Evolutionary conservation across 2,113 vertebrate species (phyloP).

Genomic region (Cinclus mexicanus): DNA sequence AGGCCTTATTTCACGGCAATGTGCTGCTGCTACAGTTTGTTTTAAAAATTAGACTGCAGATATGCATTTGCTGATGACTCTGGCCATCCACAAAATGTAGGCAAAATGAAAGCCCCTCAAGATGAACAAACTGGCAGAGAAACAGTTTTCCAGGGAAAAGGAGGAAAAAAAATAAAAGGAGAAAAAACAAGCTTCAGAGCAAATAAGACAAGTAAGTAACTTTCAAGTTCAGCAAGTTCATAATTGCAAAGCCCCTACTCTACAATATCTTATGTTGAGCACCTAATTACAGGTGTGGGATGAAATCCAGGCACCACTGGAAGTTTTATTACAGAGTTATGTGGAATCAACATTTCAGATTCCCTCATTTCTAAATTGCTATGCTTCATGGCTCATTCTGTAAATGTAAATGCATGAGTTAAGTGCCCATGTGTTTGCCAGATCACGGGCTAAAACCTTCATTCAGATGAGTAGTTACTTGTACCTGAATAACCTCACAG

Average conservation of each 20-base stretch:
- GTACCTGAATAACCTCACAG: background rate
- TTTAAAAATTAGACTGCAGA: background rate
- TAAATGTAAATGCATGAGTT: slow-evolving; percentile 27
- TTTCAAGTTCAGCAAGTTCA: background rate
- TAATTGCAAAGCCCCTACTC: background rate
- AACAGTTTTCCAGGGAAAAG: background rate
- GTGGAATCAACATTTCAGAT: slow-evolving; percentile 27
- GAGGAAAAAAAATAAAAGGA: no score
- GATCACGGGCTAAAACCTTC: background rate
- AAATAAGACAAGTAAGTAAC: background rate
- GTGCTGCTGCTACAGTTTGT: background rate
- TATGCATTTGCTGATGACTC: background rate
- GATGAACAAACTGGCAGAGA: background rate
- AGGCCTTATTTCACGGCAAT: background rate
- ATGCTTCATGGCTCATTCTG: slow-evolving; percentile 3
- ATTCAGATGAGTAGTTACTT: background rate
- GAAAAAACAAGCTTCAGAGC: background rate
- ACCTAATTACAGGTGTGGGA: background rate
- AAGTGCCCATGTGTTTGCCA: slow-evolving; percentile 1
- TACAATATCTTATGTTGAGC: background rate
- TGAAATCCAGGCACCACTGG: background rate
- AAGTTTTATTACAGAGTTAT: slow-evolving; percentile 13
- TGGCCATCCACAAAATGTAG: background rate
- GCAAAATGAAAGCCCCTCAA: background rate
- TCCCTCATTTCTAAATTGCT: slow-evolving; percentile 12